Evolutionary conservation across 37 sponge, comb jelly and placozoan species (phyloP).

Genomic region (Halichondria panicea): DNA sequence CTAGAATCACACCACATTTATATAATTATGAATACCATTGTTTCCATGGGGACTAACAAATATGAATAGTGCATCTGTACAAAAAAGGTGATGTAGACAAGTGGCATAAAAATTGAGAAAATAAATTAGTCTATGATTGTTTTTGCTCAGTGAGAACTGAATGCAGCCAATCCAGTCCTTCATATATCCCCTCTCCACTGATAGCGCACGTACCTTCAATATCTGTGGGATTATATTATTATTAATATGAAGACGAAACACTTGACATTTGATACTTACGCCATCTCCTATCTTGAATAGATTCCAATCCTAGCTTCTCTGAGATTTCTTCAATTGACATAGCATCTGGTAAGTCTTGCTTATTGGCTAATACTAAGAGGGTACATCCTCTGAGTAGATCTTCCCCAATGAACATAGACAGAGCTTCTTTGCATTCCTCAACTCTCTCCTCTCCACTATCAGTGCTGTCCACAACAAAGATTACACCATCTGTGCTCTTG

Average conservation of each 20-base stretch:
- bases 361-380: slow-evolving; percentile 74
- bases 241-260: neutral
- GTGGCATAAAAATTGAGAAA: too few relatives aligned
- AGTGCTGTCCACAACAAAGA: slow-evolving; percentile 76
- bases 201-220: slow-evolving; percentile 63
- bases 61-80: too few relatives aligned
- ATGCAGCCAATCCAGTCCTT: too few relatives aligned
- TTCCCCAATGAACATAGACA: slow-evolving; percentile 42
- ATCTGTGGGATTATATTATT: slow-evolving; percentile 14
- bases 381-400: slow-evolving; percentile 29
- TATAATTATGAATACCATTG: too few relatives aligned
- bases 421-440: slow-evolving; percentile 34
- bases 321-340: slow-evolving; percentile 41
- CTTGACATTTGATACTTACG: neutral
- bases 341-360: slow-evolving; percentile 83
- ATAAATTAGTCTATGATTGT: too few relatives aligned
- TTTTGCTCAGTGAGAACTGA: too few relatives aligned
- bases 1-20: too few relatives aligned
- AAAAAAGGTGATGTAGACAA: too few relatives aligned
- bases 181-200: too few relatives aligned
- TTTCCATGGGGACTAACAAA: too few relatives aligned
- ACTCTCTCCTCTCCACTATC: slow-evolving; percentile 76
- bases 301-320: slow-evolving; percentile 46
- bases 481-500: slow-evolving; percentile 56
- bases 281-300: too few relatives aligned